Percentiles rank a stretch among this genome's conserved stretches.
Conservation (phyloP, 2,113 vertebrate genomes). For the Rhadina sibilatrix region DNA sequence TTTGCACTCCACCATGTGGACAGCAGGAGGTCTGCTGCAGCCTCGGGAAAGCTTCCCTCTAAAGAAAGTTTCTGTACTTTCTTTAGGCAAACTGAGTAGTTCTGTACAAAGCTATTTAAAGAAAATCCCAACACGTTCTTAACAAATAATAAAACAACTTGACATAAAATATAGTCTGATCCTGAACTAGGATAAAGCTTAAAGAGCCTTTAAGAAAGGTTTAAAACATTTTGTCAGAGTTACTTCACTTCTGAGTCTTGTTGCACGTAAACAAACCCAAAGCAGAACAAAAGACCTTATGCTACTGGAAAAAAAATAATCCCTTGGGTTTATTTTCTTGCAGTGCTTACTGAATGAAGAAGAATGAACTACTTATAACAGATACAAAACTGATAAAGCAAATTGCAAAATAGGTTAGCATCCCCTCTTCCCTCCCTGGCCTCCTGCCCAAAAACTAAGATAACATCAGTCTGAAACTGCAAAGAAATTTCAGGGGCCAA, state of each 20-base stretch:
- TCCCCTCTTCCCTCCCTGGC: not conserved
- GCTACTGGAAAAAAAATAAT: not conserved
- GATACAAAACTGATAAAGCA: not conserved
- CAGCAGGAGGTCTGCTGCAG: not conserved
- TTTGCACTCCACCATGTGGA: conserved; percentile 40
- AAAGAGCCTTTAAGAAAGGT: not conserved
- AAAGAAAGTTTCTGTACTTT: not conserved
- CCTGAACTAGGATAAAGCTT: not conserved
- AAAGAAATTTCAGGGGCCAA: not conserved
- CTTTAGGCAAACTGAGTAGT: not conserved
- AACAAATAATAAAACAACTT: not conserved
- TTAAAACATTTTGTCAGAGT: not conserved
- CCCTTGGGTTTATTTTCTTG: not conserved
- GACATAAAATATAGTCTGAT: not conserved
- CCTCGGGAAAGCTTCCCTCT: not conserved
- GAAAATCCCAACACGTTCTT: not conserved
- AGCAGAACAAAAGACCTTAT: not conserved
- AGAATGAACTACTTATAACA: not conserved
- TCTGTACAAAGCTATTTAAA: not conserved
- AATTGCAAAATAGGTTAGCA: not conserved
- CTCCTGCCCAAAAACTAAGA: not conserved
- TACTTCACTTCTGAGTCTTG: not conserved
- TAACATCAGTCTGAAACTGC: not conserved
- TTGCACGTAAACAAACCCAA: not conserved
- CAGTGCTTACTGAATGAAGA: not conserved